phyloP scores from a whole-genome alignment of 2,797 vertebrate species.

The Schizothorax lantsangensis region DNA sequence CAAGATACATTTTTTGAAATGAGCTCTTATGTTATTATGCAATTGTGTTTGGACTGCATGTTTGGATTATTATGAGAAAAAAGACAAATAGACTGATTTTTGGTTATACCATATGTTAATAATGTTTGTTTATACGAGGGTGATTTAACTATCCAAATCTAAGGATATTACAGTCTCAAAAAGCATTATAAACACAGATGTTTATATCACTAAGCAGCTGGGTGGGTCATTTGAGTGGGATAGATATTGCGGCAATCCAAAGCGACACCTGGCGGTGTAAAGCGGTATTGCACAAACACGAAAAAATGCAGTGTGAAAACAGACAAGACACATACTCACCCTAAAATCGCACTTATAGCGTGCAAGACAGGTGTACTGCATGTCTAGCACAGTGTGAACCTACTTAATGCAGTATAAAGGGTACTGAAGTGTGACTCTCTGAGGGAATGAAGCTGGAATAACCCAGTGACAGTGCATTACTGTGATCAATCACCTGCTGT shows the following conservation, averaged over 20 bases:
- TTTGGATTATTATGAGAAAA: neutral
- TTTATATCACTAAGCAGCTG: slow-evolving; percentile 21
- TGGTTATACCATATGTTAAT: neutral
- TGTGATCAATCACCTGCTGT: slow-evolving; percentile 45
- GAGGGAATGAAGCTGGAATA: neutral
- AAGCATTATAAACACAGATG: slow-evolving; percentile 19
- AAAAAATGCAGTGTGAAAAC: neutral
- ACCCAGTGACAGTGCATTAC: neutral
- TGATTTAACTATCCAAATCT: neutral
- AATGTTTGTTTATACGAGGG: neutral
- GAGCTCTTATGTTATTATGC: neutral
- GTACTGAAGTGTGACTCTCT: neutral
- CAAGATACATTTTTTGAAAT: neutral
- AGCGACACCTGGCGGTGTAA: slow-evolving; percentile 27
- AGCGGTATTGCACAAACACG: neutral
- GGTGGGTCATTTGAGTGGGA: neutral
- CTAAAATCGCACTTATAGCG: neutral
- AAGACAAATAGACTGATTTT: neutral
- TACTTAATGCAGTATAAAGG: neutral
- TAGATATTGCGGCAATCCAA: neutral
- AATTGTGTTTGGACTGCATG: neutral
- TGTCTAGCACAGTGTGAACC: neutral
- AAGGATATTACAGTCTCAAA: neutral
- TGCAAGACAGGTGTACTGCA: neutral
- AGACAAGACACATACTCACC: neutral